Conservation (phyloP, 2,113 vertebrate genomes). For the Calypte anna region DNA sequence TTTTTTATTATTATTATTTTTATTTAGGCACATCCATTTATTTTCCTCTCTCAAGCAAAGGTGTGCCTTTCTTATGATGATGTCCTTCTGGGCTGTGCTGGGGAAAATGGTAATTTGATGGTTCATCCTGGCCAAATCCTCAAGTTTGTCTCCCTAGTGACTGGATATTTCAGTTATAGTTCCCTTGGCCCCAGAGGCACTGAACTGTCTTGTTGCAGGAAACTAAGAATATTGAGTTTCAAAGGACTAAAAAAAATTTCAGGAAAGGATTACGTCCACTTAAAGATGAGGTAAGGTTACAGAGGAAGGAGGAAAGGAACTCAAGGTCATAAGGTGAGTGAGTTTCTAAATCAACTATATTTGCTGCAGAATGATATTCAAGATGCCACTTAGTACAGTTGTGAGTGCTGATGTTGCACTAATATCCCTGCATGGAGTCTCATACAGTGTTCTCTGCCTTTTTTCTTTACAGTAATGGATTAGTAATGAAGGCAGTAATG, state of each 20-base stretch:
- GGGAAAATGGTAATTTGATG: not conserved
- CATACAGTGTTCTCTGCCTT: not conserved
- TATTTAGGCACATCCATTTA: not conserved
- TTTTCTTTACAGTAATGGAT: not conserved
- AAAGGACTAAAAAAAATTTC: not conserved
- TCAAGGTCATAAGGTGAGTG: not conserved
- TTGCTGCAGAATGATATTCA: not conserved
- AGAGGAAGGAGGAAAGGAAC: not conserved
- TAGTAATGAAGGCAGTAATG: not conserved
- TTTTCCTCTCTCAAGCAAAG: not conserved
- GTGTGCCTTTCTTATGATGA: not conserved
- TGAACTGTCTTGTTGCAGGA: not conserved
- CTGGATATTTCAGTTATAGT: not conserved
- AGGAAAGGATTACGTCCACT: not conserved
- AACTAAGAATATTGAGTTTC: not conserved
- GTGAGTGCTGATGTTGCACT: not conserved
- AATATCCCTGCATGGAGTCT: not conserved
- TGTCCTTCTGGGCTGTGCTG: not conserved
- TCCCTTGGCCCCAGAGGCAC: not conserved
- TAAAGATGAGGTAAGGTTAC: not conserved
- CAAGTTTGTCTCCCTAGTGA: not conserved
- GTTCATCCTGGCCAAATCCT: not conserved
- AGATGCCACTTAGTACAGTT: not conserved
- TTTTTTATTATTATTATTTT: not conserved
- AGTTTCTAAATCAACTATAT: not conserved